These are phyloP conservation scores for Norana najaformis DNA, from an alignment of 2,888 invertebrate species.

Conservation along the genomic window DNA sequence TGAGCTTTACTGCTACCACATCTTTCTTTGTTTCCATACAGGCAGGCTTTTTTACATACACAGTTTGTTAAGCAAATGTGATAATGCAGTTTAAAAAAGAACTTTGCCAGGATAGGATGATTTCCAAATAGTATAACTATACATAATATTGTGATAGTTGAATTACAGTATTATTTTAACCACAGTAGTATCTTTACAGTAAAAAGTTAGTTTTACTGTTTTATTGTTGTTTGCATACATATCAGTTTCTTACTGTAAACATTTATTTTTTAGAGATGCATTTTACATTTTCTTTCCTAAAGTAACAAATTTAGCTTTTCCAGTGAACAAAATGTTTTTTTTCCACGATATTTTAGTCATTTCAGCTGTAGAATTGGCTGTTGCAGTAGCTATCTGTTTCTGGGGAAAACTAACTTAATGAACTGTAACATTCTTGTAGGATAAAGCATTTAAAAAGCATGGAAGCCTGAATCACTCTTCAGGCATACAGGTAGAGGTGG, in stretches of 20 bases:
- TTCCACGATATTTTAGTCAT: background rate
- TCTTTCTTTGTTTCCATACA: background rate
- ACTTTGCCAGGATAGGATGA: background rate
- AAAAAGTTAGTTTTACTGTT: background rate
- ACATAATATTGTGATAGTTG: background rate
- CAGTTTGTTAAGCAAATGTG: background rate
- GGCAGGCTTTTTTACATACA: background rate
- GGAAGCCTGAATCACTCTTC: background rate
- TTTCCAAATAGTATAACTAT: too few relatives aligned
- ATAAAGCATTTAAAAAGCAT: constrained; percentile 3
- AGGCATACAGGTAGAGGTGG: background rate
- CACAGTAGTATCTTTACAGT: background rate
- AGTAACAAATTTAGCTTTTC: background rate
- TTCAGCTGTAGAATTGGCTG: background rate
- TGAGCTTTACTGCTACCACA: background rate
- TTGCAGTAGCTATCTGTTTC: background rate
- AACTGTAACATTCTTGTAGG: background rate
- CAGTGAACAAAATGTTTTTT: background rate
- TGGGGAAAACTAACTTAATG: background rate
- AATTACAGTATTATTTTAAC: background rate
- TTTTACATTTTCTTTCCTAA: background rate
- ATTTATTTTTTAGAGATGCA: too few relatives aligned
- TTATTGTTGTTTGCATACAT: background rate
- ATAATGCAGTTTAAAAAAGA: background rate
- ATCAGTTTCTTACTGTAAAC: background rate